Percentiles rank a stretch among this genome's conserved stretches.
Conservation (phyloP, 2,888 invertebrate genomes). For the Microlaimidae sp. region DNA sequence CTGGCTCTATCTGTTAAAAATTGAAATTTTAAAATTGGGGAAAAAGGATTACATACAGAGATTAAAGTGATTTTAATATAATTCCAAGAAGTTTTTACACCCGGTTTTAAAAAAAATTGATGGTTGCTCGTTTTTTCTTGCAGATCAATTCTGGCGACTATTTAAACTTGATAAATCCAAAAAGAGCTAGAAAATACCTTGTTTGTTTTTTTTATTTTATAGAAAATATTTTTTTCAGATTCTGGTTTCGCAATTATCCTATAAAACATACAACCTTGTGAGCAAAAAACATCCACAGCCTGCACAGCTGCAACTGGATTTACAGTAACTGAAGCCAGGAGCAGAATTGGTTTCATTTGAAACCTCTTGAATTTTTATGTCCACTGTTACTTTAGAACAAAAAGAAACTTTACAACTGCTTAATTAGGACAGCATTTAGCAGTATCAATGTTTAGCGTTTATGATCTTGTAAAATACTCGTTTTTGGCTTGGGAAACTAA, state of each 20-base stretch:
- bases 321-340: slow-evolving; percentile 5
- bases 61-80: neutral
- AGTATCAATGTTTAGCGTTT: neutral
- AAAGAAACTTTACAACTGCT: neutral
- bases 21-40: neutral
- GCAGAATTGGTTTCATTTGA: neutral
- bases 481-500: neutral
- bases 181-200: slow-evolving; percentile 8
- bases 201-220: no score
- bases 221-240: no score
- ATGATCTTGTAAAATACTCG: slow-evolving; percentile 1
- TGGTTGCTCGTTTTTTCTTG: neutral
- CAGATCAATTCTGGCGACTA: neutral
- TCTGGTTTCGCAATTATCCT: no score
- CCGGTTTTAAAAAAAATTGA: neutral
- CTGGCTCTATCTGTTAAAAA: slow-evolving; percentile 8
- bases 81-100: neutral
- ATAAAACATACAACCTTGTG: neutral
- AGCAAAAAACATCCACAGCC: slow-evolving; percentile 2
- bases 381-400: neutral
- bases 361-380: slow-evolving; percentile 1
- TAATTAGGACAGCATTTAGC: neutral
- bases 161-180: neutral
- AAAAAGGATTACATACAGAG: neutral
- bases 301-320: neutral